Percentiles rank a stretch among this genome's conserved stretches.
These are phyloP conservation scores for Entomobrya multifasciata DNA, from an alignment of 2,888 invertebrate genomes.

Conservation along the genomic window DNA sequence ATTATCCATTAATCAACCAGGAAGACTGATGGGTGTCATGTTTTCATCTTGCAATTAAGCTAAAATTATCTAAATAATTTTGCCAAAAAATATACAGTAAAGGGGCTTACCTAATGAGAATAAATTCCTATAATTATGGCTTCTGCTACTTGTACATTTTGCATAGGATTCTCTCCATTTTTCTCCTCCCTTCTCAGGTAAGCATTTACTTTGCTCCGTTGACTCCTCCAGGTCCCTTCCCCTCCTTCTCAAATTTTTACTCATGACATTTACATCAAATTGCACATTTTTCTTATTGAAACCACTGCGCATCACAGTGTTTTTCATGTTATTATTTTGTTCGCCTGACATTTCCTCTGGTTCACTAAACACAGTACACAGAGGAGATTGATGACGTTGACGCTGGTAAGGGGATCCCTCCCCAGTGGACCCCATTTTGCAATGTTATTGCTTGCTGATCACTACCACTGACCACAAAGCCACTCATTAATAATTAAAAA, in stretches of 20 bases:
- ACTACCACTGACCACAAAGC: slow-evolving; percentile 31
- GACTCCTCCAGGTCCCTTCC: neutral
- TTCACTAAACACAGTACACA: neutral
- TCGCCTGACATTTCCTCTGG: slow-evolving; percentile 15
- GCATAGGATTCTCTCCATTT: slow-evolving; percentile 26
- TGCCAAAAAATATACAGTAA: neutral
- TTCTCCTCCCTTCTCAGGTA: slow-evolving; percentile 1
- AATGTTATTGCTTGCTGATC: neutral
- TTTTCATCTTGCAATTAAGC: neutral
- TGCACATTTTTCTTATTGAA: neutral
- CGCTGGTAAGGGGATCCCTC: slow-evolving; percentile 14
- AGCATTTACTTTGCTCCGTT: neutral
- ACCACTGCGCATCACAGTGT: neutral
- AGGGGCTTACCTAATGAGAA: slow-evolving; percentile 59
- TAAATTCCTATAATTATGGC: slow-evolving; percentile 60
- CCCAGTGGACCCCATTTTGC: slow-evolving; percentile 34
- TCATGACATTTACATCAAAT: neutral
- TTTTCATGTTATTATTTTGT: neutral
- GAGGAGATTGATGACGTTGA: neutral
- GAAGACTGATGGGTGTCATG: slow-evolving; percentile 19
- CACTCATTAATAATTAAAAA: slow-evolving; percentile 35
- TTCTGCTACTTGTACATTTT: slow-evolving; percentile 61
- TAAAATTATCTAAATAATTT: neutral
- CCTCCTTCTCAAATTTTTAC: neutral
- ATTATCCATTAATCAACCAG: slow-evolving; percentile 17